phyloP scores from a whole-genome alignment of 2,888 invertebrate species.

The Eristalis intricaria region DNA sequence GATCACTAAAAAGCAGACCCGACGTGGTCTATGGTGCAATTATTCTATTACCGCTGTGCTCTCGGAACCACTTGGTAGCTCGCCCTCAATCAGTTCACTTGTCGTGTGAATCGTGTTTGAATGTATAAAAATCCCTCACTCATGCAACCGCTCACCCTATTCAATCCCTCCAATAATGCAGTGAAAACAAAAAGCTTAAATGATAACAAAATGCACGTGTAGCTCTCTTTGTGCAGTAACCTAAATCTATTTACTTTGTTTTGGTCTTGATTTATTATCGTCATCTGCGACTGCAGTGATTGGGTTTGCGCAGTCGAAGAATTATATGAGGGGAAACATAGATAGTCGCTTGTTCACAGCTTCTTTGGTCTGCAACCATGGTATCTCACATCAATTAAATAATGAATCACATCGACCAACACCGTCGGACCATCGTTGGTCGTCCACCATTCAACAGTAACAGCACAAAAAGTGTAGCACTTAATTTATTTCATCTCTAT shows the following conservation, averaged over 20 bases:
- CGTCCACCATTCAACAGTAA: too few relatives aligned
- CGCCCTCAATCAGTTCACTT: conserved; percentile 44
- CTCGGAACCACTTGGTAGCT: conserved; percentile 35
- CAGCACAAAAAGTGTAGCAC: too few relatives aligned
- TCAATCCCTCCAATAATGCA: not conserved
- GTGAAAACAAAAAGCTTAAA: not conserved
- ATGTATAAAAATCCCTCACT: not conserved
- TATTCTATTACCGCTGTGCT: conserved; percentile 62
- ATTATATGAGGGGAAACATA: too few relatives aligned
- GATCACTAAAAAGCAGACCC: not conserved
- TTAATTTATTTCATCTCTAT: too few relatives aligned
- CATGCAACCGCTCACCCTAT: not conserved
- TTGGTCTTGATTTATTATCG: not conserved
- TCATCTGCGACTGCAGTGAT: not conserved
- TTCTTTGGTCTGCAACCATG: too few relatives aligned
- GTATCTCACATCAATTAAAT: too few relatives aligned
- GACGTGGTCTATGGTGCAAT: conserved; percentile 33
- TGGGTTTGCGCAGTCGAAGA: too few relatives aligned
- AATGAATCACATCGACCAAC: too few relatives aligned
- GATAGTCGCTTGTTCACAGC: too few relatives aligned
- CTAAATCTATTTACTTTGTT: not conserved
- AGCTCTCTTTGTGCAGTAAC: not conserved
- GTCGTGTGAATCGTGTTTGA: conserved; percentile 20
- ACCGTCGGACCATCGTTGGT: too few relatives aligned
- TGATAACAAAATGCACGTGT: not conserved